Conservation (phyloP, 2,888 invertebrate genomes). For the Drosophila setosimentum region DNA sequence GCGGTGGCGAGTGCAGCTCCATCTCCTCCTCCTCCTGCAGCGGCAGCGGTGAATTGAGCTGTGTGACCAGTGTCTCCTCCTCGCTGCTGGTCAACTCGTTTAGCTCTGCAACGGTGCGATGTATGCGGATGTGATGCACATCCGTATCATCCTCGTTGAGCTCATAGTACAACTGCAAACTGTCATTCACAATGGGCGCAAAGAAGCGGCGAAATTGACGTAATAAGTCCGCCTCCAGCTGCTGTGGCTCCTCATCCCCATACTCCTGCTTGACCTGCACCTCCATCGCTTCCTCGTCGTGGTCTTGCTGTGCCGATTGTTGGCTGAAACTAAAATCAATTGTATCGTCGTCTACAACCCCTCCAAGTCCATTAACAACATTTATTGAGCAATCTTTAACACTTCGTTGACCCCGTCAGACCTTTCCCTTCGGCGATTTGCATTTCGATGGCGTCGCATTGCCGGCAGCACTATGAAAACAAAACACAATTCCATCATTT, state of each 20-base stretch:
- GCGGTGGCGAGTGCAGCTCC: conserved; percentile 29
- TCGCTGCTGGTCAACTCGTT: conserved; percentile 70
- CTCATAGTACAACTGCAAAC: conserved; percentile 68
- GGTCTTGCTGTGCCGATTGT: conserved; percentile 36
- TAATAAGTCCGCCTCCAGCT: conserved; percentile 48
- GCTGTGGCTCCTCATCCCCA: conserved; percentile 1
- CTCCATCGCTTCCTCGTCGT: neutral
- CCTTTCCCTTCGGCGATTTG: conserved; percentile 84
- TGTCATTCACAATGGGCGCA: conserved; percentile 68
- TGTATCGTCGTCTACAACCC: conserved; percentile 55
- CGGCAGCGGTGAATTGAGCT: conserved; percentile 45
- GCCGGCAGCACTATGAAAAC: conserved; percentile 36
- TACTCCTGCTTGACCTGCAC: conserved; percentile 5
- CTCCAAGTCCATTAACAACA: conserved; percentile 70
- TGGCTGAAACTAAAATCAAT: conserved; percentile 70
- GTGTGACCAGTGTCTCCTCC: conserved; percentile 59
- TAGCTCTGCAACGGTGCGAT: conserved; percentile 77
- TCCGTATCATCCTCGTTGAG: conserved; percentile 52
- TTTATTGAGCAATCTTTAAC: conserved; percentile 85
- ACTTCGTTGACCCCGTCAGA: conserved; percentile 86
- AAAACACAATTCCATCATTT: neutral
- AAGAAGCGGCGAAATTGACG: conserved; percentile 76
- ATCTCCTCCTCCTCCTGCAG: conserved; percentile 18
- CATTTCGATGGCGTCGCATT: conserved; percentile 83
- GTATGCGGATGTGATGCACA: conserved; percentile 73